These are phyloP conservation scores for Heliconius hermathena DNA, from an alignment of 1,140 invertebrate genomes.

Conservation along the genomic window DNA sequence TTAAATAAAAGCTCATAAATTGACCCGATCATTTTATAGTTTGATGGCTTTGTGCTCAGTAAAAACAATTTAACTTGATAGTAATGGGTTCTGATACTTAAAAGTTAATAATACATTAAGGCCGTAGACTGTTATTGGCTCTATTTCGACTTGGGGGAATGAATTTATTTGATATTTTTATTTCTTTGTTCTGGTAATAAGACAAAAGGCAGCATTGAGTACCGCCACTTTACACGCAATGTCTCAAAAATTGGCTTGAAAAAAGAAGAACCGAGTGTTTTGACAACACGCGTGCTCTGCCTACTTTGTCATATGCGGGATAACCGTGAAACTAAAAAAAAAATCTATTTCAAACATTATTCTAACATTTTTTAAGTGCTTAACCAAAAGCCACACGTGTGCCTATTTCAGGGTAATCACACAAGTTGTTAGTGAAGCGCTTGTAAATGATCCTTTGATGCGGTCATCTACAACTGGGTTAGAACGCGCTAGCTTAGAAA, in stretches of 20 bases:
- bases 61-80: background rate
- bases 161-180: too few species aligned
- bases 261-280: too few species aligned
- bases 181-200: too few species aligned
- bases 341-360: background rate
- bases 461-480: conserved; percentile 10
- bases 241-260: too few species aligned
- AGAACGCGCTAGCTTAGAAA: background rate
- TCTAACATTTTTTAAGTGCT: background rate
- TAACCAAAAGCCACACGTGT: background rate
- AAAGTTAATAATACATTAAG: background rate
- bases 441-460: conserved; percentile 6
- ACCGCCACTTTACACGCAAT: too few species aligned
- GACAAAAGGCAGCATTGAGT: too few species aligned
- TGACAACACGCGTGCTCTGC: too few species aligned
- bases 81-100: background rate
- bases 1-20: conserved; percentile 2
- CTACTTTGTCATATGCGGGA: too few species aligned
- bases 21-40: background rate
- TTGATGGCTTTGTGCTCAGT: background rate
- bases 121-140: too few species aligned
- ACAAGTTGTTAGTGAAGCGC: background rate
- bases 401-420: conserved; percentile 1
- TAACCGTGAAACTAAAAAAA: background rate
- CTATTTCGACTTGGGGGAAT: too few species aligned